Base-by-base conservation (phyloP, 2,888 invertebrate species). In the Brachylomia viminalis region DNA sequence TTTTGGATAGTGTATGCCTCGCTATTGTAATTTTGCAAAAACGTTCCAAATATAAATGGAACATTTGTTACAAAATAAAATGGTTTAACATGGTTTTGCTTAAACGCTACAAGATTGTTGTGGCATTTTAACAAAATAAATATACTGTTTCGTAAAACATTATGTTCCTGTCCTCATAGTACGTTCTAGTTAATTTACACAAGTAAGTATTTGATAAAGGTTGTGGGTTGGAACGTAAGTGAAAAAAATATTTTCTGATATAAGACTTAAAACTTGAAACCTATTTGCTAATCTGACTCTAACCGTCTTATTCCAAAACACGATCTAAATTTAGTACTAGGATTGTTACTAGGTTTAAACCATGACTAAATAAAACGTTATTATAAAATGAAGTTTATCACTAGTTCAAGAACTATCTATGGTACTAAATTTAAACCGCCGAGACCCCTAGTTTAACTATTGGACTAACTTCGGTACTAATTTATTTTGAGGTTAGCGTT, bases 171-270 rank as follows among this genome's bases (percentile, higher is more conserved):
- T 72, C 72, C 65, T 72, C 65, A 66, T 72, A 72, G 58, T 49
- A 66, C 65, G 47, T 67, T 74, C 30, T 67, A 61, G 67, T 67
- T 74, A 58, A 61, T 74, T 74, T 73, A 67, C 61, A 59, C 47
- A 73, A 67, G 67, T 67, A 61, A 73, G 67, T 73, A 67, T 67
- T 67, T 73, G 73, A 73, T 73, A 73, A 73, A 66, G 58, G 72
- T 66, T 65, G 72, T 72, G 62, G 62, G 62, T 54, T 72, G 54
- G 61, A 71, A 71, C 62, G 33, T 33, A 72, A 62, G 52, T 72
- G 71, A 64, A 64, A 64, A 72, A 64, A 45, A 23, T 58, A 45
- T 66, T 72, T 72, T 65, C 56, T 72, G 65, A 65, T 56, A 7
- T 56, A 66, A 33, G 58, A 45, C 56, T 66, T 73, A 73, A 73